Percentiles rank a stretch among this genome's conserved stretches.
Evolutionary conservation across 1,140 invertebrate genomes (phyloP).

Genomic region (Eumaeus atala): DNA sequence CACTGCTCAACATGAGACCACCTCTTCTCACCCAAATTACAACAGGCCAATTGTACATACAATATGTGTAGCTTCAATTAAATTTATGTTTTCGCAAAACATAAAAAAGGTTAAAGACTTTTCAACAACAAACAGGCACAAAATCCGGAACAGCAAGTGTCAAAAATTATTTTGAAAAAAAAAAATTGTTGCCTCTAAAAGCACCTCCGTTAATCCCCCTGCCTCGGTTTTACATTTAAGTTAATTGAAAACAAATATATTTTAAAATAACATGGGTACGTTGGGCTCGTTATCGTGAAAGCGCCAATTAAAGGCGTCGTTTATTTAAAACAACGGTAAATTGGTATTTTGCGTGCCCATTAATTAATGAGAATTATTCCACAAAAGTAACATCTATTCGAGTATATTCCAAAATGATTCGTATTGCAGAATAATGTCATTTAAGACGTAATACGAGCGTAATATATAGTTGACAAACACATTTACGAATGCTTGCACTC

Average conservation of each 20-base stretch:
- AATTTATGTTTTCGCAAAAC: neutral
- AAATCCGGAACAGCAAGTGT: neutral
- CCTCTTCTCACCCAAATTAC: too few species aligned
- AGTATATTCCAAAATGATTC: too few species aligned
- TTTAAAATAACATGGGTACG: slow-evolving; percentile 4
- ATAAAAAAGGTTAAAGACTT: neutral
- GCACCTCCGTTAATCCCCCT: neutral
- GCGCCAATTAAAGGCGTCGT: slow-evolving; percentile 1
- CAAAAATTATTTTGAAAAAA: neutral
- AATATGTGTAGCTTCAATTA: too few species aligned
- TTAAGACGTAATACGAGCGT: too few species aligned
- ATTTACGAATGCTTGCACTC: too few species aligned
- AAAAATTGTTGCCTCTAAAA: neutral
- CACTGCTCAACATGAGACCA: too few species aligned
- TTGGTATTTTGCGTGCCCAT: slow-evolving; percentile 1
- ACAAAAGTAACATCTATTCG: too few species aligned
- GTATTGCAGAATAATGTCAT: too few species aligned
- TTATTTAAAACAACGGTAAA: neutral
- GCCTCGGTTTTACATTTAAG: neutral
- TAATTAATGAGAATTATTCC: neutral
- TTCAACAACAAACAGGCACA: neutral
- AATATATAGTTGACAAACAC: too few species aligned
- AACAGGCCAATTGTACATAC: too few species aligned
- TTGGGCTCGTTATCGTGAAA: neutral
- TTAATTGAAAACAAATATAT: slow-evolving; percentile 10